Base-by-base conservation (phyloP, 2,113 vertebrate genomes). In the Sturnus vulgaris region DNA sequence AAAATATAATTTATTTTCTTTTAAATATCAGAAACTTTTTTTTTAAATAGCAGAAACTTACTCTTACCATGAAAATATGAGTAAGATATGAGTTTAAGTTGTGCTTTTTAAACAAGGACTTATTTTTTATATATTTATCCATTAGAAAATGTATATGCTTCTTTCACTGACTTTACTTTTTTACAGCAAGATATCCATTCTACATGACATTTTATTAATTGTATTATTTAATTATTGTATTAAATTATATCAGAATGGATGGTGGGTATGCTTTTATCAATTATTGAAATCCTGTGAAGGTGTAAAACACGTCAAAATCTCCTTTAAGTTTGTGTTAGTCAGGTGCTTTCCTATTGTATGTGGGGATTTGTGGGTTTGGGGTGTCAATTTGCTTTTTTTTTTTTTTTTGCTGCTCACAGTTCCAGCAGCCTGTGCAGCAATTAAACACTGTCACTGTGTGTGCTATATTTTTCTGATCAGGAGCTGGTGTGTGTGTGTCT, bases 341-440 rank as follows among this genome's bases (percentile, higher is more conserved):
- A 65, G 5, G 2, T 42, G 5, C 1, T 63, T 84, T 50, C 17
- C 15, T 53, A 2, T 19, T 57, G 7, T 22, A 24, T 40, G 5
- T n/a, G 4, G 12, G 28, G 15, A 39, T 80, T 63, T 80, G 8
- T 33, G n/a, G 9, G 7, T 61, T 76, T 68, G 18, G 10, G 7
- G 35, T 61, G 33, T 24, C 4, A 1, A 1, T 64, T 73, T 40
- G 4, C 0, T 1, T 4, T 7, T 12, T 40, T 44, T 24, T 44
- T 24, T 33, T 39, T 55, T 78, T 69, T 50, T 15, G 5, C 27
- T 77, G 15, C 46, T 66, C 31, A 63, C 28, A 79, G 27, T 63
- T 61, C 27, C 42, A 80, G 20, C 5, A 57, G 19, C 10, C 30
- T 47, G 20, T 60, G 46, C 22, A 57, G 20, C 24, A 65, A 37